Base-by-base conservation (phyloP, 2,113 vertebrate species). In the Boulengerochromis microlepis region DNA sequence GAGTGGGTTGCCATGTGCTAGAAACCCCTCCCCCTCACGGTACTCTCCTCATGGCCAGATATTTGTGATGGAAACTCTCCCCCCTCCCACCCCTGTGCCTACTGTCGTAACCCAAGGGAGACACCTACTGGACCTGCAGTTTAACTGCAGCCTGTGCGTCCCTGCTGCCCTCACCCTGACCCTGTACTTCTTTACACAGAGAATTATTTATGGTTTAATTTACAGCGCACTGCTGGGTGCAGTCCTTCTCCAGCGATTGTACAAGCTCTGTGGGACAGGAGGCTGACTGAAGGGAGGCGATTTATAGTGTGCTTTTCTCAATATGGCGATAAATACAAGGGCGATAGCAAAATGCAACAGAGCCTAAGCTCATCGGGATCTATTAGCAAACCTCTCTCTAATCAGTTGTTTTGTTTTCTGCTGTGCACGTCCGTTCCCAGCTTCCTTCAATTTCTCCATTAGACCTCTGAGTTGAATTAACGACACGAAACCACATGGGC, bases 1-100 rank as follows among this genome's bases (percentile, higher is more conserved):
- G 87, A 86, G 86, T 78, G 71, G 45, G 90, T 90, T 89, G 87
- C 91, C 92, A 90, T 93, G 89, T 90, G 89, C 91, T 12, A 82
- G 81, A 82, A 86, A 47, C 80, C 88, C 90, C 90, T 78, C 91
- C 90, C 81, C 83, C 74, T 84, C 87, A 61, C 8, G 5, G 78
- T 81, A 13, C 86, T 86, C 81, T 83, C 87, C 84, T 88, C 87
- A 83, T 84, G 90, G 87, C 83, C 66, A 83, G 59, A 90, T 87
- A 45, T 80, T 74, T 88, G 15, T 69, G 83, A 87, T 54, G 61
- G 83, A 92, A 87, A 86, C 81, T 80, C 91, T 53, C 85, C 91
- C 88, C 50, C 31, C 19, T 50, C 78, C n/a, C 29, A 35, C 31
- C 61, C 3, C 59, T n/a, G 59, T 35, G 10, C 45, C 11, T 80